phyloP scores from a whole-genome alignment of 1,140 invertebrate genomes.

The Ditylenchus dipsaci region DNA sequence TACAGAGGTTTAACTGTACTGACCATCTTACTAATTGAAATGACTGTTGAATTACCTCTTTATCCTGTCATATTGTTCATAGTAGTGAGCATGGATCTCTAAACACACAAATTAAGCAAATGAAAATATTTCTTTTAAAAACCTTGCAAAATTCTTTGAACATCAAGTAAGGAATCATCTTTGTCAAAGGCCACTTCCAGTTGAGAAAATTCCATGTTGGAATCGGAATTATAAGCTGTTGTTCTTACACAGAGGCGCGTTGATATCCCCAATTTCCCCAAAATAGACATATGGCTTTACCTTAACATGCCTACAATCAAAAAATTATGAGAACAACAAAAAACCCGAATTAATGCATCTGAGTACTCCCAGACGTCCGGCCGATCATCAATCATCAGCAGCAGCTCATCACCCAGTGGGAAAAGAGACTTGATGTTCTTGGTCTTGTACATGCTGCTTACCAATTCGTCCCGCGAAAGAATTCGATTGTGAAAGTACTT shows the following conservation, averaged over 20 bases:
- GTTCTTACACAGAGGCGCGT: constrained; percentile 75
- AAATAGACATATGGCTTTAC: constrained; percentile 98
- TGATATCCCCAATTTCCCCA: constrained; percentile 92
- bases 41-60: background rate
- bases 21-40: too few relatives aligned
- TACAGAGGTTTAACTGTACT: too few relatives aligned
- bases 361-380: constrained; percentile 85
- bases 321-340: background rate
- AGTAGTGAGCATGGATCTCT: background rate
- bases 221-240: constrained; percentile 5
- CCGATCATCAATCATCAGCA: constrained; percentile 96
- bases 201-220: constrained; percentile 7
- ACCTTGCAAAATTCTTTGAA: constrained; percentile 18
- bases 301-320: constrained; percentile 69
- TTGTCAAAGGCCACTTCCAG: constrained; percentile 14
- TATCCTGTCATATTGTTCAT: background rate
- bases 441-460: constrained; percentile 88
- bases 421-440: constrained; percentile 92
- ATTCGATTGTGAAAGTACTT: constrained; percentile 86
- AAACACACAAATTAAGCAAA: background rate
- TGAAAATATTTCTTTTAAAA: background rate
- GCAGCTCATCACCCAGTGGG: constrained; percentile 93
- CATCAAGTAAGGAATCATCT: constrained; percentile 17
- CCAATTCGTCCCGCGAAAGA: constrained; percentile 93
- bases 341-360: constrained; percentile 31